Evolutionary conservation across 2,113 vertebrate species (phyloP).

Genomic region (Aviceda subcristata): DNA sequence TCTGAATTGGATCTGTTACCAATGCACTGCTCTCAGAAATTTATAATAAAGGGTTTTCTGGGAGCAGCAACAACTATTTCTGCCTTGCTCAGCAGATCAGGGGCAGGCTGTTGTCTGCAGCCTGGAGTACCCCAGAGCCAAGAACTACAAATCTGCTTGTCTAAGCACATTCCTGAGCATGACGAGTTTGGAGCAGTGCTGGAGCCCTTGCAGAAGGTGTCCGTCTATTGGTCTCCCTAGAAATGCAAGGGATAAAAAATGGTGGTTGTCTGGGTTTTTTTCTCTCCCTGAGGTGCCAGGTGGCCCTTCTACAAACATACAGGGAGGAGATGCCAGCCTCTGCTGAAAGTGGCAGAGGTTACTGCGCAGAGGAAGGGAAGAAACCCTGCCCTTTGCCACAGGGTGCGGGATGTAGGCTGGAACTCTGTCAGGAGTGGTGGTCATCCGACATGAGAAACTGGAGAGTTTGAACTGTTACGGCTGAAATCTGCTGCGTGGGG

Average conservation of each 20-base stretch:
- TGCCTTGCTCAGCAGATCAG: background rate
- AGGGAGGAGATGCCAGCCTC: background rate
- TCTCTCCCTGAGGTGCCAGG: background rate
- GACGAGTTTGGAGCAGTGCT: background rate
- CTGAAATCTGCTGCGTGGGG: background rate
- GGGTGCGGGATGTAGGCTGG: background rate
- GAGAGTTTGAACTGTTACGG: background rate
- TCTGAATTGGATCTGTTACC: background rate
- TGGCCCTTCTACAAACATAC: background rate
- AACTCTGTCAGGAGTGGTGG: rapidly evolving
- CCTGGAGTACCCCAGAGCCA: background rate
- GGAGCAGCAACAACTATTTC: background rate
- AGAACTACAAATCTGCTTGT: background rate
- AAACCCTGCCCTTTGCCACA: background rate
- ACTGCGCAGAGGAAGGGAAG: too few species aligned
- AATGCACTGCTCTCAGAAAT: background rate
- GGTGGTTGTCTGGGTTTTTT: background rate
- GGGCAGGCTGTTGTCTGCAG: background rate
- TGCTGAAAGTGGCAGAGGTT: background rate
- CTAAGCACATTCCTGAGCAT: background rate
- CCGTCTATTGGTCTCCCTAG: background rate
- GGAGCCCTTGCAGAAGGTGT: background rate
- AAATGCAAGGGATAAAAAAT: background rate
- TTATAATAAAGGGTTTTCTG: background rate
- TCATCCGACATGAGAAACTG: background rate